Evolutionary conservation across 2,113 vertebrate species (phyloP).

Genomic region (Asarcornis scutulata): DNA sequence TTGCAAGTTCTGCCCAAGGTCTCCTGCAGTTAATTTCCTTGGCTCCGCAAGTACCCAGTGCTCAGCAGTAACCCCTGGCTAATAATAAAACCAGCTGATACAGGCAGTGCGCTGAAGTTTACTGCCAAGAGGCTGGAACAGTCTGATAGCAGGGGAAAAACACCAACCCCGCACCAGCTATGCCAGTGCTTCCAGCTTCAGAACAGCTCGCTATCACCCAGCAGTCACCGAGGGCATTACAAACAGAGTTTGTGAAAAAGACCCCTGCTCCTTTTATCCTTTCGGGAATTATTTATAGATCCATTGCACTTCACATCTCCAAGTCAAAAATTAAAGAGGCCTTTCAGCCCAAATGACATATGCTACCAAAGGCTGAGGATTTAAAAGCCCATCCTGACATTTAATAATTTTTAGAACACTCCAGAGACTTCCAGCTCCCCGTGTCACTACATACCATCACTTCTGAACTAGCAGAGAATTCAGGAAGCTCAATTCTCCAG

Average conservation of each 20-base stretch:
- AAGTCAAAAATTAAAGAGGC: background rate
- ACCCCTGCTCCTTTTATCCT: background rate
- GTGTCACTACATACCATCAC: background rate
- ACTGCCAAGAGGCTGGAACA: constrained; percentile 28
- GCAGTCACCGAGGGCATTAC: background rate
- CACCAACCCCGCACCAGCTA: constrained; percentile 2
- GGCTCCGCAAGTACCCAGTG: background rate
- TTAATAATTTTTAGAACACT: background rate
- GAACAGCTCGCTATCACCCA: background rate
- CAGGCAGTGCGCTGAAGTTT: constrained; percentile 25
- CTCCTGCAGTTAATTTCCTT: background rate
- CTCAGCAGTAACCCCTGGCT: constrained; percentile 33
- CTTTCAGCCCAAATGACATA: background rate
- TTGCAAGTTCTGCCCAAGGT: background rate
- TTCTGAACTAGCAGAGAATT: background rate
- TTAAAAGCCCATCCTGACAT: background rate
- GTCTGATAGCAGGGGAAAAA: constrained; percentile 40
- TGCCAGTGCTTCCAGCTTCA: constrained; percentile 5
- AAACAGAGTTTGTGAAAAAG: background rate
- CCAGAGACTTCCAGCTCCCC: background rate
- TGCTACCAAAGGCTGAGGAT: background rate
- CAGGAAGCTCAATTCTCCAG: background rate
- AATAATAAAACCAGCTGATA: constrained; percentile 42
- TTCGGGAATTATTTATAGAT: background rate
- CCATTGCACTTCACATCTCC: background rate